Evolutionary conservation across 2,113 vertebrate genomes (phyloP), one percentile per base, ranked within the genome.

Genomic region (Nothoprocta perdicaria): DNA sequence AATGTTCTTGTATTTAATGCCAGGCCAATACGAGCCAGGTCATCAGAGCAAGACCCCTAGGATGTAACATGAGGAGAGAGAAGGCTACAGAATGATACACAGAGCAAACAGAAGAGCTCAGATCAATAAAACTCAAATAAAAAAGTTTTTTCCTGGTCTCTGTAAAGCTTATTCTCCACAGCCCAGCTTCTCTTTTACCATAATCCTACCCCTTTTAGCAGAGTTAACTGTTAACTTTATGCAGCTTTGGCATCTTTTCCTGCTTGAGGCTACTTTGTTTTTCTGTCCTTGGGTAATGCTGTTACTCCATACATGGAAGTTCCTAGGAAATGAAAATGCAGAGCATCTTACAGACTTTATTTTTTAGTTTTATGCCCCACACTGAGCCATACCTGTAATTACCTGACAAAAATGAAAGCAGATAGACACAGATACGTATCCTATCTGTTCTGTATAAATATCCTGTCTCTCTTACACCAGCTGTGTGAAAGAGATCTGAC

Each of bases 401-500:
- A 81, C 76, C 40, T 74, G 81, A 71, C 72, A 73, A 53, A 61
- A 77, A 83, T 63, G 55, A 94, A 77, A 89, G 67, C 67, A 93
- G 35, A 38, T 38, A 38, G 35, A 38, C 35, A 38, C 35, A 38
- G 35, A 52, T 55, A 69, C 0, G 0, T 63, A 35, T 84, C 63
- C 8, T 73, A 71, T 74, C 41, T 82, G 63, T 76, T 69, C 55
- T 77, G 81, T 40, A 84, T 90, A 92, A 90, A 95, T 87, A 89
- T 50, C 72, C 78, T 86, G 45, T 81, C 78, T 90, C 19, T 77
- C 88, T 29, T 71, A 46, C 67, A 77, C 71, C 77, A 84, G 84
- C 92, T 85, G 77, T 31, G 8, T 77, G 95, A 82, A 82, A 90
- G 81, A 76, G 50, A 74, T 84, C 81, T 94, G 88, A 71, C 55